phyloP scores from a whole-genome alignment of 2,797 vertebrate genomes.

The Hapalemur alaotrensis region DNA sequence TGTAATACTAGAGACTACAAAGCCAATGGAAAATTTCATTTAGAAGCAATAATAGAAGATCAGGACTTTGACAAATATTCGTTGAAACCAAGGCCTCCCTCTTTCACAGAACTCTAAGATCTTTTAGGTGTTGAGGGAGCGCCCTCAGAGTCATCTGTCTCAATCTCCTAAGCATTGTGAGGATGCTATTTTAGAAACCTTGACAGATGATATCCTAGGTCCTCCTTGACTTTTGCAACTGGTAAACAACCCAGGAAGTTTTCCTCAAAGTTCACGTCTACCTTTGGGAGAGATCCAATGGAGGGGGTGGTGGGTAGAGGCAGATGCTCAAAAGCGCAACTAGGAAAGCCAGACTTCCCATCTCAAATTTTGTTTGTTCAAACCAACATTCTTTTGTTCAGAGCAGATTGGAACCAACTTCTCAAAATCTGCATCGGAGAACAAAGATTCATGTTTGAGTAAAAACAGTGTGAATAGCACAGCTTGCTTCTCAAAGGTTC shows the following conservation, averaged over 20 bases:
- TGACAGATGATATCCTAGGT: background rate
- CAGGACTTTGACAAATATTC: background rate
- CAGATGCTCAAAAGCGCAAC: conserved; percentile 71
- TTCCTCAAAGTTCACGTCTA: conserved; percentile 45
- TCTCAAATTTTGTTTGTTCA: conserved; percentile 72
- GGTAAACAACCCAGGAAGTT: conserved; percentile 50
- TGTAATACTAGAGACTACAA: background rate
- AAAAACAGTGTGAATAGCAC: conserved; percentile 68
- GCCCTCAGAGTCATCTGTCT: background rate
- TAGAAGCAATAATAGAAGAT: background rate
- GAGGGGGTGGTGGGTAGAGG: conserved; percentile 28
- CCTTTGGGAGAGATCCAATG: conserved; percentile 48
- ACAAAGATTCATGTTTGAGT: conserved; percentile 75
- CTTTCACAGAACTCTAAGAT: background rate
- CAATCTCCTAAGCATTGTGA: background rate
- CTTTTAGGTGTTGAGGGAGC: background rate
- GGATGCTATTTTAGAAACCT: conserved; percentile 10
- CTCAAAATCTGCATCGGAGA: conserved; percentile 78
- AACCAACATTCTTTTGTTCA: conserved; percentile 77
- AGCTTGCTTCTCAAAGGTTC: conserved; percentile 69
- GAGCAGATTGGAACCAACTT: conserved; percentile 75
- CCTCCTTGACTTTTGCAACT: conserved; percentile 9
- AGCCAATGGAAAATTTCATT: conserved; percentile 23
- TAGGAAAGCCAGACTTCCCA: conserved; percentile 71
- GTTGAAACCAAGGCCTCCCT: background rate